Conservation (phyloP, 2,888 invertebrate genomes). For the Drosophila neonasuta region DNA sequence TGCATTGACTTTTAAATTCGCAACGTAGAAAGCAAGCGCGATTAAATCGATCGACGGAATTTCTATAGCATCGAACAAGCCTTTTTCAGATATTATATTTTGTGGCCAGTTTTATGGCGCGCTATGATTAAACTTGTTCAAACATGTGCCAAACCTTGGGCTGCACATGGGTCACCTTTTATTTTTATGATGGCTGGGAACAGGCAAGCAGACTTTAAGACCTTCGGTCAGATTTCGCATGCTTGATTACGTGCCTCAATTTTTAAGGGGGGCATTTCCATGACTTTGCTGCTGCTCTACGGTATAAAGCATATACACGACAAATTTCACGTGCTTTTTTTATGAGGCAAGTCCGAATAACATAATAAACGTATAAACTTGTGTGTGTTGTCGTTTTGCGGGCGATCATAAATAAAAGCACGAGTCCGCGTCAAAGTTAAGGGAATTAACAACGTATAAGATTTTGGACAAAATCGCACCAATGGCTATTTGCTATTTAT, state of each 20-base stretch:
- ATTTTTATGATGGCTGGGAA: conserved; percentile 30
- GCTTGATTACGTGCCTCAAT: conserved; percentile 42
- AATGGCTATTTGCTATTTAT: conserved; percentile 39
- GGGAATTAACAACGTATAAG: conserved; percentile 44
- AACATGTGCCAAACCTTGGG: conserved; percentile 1
- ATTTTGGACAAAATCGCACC: conserved; percentile 31
- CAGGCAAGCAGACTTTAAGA: neutral
- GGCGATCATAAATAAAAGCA: conserved; percentile 61
- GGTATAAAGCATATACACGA: conserved; percentile 4
- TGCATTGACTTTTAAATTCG: neutral
- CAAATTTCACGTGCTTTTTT: conserved; percentile 61
- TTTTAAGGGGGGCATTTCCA: conserved; percentile 9
- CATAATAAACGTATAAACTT: conserved; percentile 65
- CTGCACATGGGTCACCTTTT: conserved; percentile 31
- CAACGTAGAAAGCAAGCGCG: neutral
- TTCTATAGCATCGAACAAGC: neutral
- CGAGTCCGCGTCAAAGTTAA: conserved; percentile 32
- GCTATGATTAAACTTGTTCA: conserved; percentile 10
- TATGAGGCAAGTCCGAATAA: conserved; percentile 12
- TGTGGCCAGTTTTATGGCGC: neutral
- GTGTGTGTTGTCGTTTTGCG: conserved; percentile 17
- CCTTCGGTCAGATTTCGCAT: conserved; percentile 18
- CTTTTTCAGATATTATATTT: conserved; percentile 1
- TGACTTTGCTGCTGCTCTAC: conserved; percentile 13
- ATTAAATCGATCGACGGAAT: neutral